Evolutionary conservation across 2,113 vertebrate species (phyloP), one percentile per base, ranked within the genome.

Genomic region (Gymnocephalus cernua): DNA sequence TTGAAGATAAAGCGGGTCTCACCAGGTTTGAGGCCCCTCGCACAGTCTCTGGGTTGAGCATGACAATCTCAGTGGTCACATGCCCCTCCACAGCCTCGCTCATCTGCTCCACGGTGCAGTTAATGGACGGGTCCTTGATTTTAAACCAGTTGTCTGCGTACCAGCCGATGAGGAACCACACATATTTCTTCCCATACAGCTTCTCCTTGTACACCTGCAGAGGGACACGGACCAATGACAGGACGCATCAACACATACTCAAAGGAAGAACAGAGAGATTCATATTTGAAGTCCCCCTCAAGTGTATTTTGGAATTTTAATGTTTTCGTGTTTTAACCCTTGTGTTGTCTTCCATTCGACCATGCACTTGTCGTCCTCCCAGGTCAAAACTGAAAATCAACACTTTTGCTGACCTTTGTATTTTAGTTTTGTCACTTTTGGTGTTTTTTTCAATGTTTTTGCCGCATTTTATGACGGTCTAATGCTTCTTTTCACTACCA

Each of bases 101-200:
- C 97, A 98, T 98, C 88, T 98, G 96, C 0, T 97, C 96, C 89
- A 97, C 95, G 0, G 97, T 97, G 87, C 97, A 98, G 93, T 98
- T 98, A 88, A 98, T 97, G 72, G 96, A 94, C 0, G 96, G 95
- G 50, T 98, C 97, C 14, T 96, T 96, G 80, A 93, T 97, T 80
- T 97, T 97, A 84, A 97, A 98, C 97, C 97, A 98, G 54, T 97
- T 98, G 93, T 98, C 97, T 0, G 97, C 96, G 0, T 98, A 98
- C 97, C 97, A 98, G 47, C 97, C 97, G 0, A 98, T 98, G 72
- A 98, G 95, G 89, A 98, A 98, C 97, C 97, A 98, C 56, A 98
- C 97, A 0, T 97, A 96, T 77, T 97, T 97, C 91, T 98, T 98
- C 29, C 97, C 97, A 0, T 95, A 98, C n/a, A 98, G 94, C 82